These are phyloP conservation scores for Drosophila simulans DNA, from an alignment of 1,140 invertebrate genomes.

Conservation along the genomic window DNA sequence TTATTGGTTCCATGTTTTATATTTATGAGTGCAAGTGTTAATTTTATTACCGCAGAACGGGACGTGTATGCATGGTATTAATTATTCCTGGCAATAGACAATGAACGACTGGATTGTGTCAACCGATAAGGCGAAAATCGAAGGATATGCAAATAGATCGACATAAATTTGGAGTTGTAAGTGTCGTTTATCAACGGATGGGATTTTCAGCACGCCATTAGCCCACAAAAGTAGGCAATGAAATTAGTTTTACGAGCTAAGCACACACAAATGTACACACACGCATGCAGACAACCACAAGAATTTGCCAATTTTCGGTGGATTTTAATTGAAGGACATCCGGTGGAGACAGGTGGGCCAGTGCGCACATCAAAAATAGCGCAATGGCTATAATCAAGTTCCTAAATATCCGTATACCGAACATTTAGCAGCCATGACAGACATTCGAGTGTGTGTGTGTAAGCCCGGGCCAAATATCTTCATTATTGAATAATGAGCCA, in stretches of 20 bases:
- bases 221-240: constrained; percentile 52
- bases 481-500: constrained; percentile 67
- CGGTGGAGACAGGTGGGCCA: constrained; percentile 9
- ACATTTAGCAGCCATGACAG: not conserved
- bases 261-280: constrained; percentile 41
- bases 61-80: constrained; percentile 69
- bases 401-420: not conserved
- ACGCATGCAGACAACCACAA: not conserved
- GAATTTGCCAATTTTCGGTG: constrained; percentile 11
- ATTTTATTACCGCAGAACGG: constrained; percentile 65
- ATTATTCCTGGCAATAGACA: constrained; percentile 61
- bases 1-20: constrained; percentile 45
- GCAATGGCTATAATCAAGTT: constrained; percentile 18
- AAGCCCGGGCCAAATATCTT: constrained; percentile 26
- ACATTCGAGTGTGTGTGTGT: not conserved
- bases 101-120: constrained; percentile 19
- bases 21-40: constrained; percentile 75
- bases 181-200: constrained; percentile 6
- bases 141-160: constrained; percentile 23
- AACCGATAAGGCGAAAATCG: constrained; percentile 36
- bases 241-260: constrained; percentile 61
- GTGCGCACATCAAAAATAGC: constrained; percentile 39
- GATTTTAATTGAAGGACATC: constrained; percentile 61
- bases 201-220: constrained; percentile 30
- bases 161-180: constrained; percentile 9